These are phyloP conservation scores for Vesta saturnalis DNA, from an alignment of 2,888 invertebrate genomes.

Conservation along the genomic window DNA sequence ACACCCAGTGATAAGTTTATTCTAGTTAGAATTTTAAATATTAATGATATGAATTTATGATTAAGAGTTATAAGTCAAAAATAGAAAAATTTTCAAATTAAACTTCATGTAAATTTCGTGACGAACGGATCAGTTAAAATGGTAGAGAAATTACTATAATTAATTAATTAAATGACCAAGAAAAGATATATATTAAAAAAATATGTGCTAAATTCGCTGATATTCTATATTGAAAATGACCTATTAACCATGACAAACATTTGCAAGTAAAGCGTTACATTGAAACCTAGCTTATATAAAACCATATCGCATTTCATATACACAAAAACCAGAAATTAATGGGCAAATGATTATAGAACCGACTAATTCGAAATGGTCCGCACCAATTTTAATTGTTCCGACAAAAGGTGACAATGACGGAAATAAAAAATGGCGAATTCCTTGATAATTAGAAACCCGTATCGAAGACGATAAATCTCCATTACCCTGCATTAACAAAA, in stretches of 20 bases:
- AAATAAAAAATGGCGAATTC: slow-evolving; percentile 25
- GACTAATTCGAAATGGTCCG: neutral
- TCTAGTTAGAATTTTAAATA: neutral
- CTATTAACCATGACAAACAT: too few relatives aligned
- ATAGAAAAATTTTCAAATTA: too few relatives aligned
- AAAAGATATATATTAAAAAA: neutral
- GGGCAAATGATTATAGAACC: neutral
- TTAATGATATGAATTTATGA: neutral
- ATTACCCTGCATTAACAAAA: slow-evolving; percentile 45
- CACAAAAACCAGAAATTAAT: neutral
- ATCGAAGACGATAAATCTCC: slow-evolving; percentile 43
- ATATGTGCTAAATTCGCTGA: neutral
- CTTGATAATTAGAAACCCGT: slow-evolving; percentile 29
- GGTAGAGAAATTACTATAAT: neutral
- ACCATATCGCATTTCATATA: neutral
- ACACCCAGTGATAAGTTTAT: neutral
- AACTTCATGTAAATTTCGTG: too few relatives aligned
- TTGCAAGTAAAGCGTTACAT: too few relatives aligned
- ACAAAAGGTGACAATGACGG: neutral
- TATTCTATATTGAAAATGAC: neutral
- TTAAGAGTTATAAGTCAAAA: neutral
- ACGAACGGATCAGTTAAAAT: neutral
- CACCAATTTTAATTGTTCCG: neutral
- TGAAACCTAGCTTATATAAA: too few relatives aligned
- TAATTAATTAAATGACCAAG: neutral